Evolutionary conservation across 2,888 invertebrate species (phyloP).

Genomic region (Pogonocherus hispidulus): DNA sequence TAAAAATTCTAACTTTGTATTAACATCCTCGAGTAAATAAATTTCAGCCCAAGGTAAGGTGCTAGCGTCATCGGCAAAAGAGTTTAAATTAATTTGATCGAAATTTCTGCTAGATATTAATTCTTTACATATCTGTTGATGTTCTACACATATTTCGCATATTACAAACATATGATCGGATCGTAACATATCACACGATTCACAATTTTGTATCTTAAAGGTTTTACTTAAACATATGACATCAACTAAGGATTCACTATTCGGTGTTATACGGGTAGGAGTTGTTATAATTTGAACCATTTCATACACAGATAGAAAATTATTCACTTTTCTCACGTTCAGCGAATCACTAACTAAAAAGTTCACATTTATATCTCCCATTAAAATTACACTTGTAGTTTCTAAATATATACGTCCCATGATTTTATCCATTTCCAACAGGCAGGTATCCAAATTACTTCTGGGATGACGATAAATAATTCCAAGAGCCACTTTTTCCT

Average conservation of each 20-base stretch:
- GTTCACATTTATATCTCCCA: constrained; percentile 27
- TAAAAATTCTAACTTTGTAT: no score
- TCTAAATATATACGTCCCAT: constrained; percentile 17
- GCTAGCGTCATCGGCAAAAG: no score
- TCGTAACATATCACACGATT: background rate
- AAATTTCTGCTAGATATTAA: no score
- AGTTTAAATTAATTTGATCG: no score
- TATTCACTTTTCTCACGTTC: constrained; percentile 6
- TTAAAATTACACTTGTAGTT: constrained; percentile 1
- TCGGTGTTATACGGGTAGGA: constrained; percentile 16
- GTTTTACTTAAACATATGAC: constrained; percentile 20
- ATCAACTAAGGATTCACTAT: constrained; percentile 9
- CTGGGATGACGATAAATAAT: constrained; percentile 25
- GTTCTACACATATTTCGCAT: background rate
- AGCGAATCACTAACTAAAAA: background rate
- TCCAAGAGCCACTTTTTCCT: constrained; percentile 10
- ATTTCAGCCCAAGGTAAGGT: no score
- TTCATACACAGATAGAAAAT: constrained; percentile 8
- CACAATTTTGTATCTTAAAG: constrained; percentile 8
- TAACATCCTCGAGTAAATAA: no score
- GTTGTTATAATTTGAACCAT: constrained; percentile 10
- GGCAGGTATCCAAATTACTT: constrained; percentile 12
- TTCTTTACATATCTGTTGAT: background rate
- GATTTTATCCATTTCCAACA: constrained; percentile 16
- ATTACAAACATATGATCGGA: background rate